These are phyloP conservation scores for Ornithorhynchus anatinus DNA, from an alignment of 2,113 vertebrate genomes.

Conservation along the genomic window DNA sequence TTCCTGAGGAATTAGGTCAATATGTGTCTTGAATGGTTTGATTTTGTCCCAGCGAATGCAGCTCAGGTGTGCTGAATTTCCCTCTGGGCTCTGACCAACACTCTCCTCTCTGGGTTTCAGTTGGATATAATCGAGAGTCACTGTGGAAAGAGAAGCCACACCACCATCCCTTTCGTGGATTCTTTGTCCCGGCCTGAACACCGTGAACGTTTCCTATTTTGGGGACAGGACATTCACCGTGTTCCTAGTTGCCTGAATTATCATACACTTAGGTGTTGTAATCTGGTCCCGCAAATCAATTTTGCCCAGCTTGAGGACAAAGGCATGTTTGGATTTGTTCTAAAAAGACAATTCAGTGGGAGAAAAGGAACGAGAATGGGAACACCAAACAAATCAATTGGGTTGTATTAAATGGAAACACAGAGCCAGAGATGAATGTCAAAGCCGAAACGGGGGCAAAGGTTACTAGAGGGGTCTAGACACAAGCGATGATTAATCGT, in stretches of 20 bases:
- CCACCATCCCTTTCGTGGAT: too few relatives aligned
- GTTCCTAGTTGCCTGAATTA: neutral
- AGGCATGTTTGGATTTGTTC: conserved; percentile 44
- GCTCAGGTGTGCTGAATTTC: too few relatives aligned
- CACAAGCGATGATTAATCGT: conserved; percentile 58
- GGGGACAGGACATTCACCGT: too few relatives aligned
- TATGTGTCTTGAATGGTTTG: too few relatives aligned
- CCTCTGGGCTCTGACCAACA: too few relatives aligned
- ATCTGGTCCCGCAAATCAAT: conserved; percentile 56
- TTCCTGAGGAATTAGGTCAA: too few relatives aligned
- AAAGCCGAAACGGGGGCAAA: conserved; percentile 47
- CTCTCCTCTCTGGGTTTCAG: too few relatives aligned
- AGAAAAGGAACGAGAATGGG: conserved; percentile 43
- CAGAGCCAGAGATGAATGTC: conserved; percentile 61
- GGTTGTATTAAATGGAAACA: conserved; percentile 57
- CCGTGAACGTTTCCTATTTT: too few relatives aligned
- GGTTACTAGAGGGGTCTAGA: conserved; percentile 63
- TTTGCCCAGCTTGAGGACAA: conserved; percentile 38
- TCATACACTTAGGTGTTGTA: conserved; percentile 39
- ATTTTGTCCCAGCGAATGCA: too few relatives aligned
- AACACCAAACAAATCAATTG: conserved; percentile 52
- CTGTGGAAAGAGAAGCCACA: too few relatives aligned
- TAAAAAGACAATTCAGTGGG: conserved; percentile 34
- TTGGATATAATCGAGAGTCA: too few relatives aligned
- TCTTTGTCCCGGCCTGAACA: too few relatives aligned